phyloP scores from a whole-genome alignment of 2,888 invertebrate species.

The Melikaiella ostensackeni region DNA sequence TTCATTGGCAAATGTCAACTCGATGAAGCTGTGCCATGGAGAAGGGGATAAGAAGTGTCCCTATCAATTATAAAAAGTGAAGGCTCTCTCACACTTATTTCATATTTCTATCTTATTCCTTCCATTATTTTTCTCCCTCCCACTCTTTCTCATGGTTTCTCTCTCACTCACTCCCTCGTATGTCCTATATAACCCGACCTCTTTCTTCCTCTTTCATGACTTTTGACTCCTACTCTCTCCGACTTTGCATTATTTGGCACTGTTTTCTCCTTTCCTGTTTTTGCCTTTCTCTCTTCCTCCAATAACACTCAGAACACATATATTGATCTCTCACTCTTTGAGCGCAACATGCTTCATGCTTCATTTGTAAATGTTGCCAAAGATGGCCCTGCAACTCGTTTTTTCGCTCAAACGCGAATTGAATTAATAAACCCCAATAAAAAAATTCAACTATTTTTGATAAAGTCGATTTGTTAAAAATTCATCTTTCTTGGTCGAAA shows the following conservation, averaged over 20 bases:
- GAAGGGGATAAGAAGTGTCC: slow-evolving; percentile 52
- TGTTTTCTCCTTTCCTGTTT: slow-evolving; percentile 3
- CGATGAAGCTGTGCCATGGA: slow-evolving; percentile 61
- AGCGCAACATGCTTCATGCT: slow-evolving; percentile 24
- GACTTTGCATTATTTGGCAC: slow-evolving; percentile 1
- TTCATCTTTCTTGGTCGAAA: too few relatives aligned
- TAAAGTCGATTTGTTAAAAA: too few relatives aligned
- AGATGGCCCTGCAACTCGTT: too few relatives aligned
- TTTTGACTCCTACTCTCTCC: slow-evolving; percentile 36
- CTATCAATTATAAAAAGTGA: slow-evolving; percentile 52
- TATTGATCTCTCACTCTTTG: slow-evolving; percentile 38
- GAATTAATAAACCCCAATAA: too few relatives aligned
- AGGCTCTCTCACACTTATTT: slow-evolving; percentile 48
- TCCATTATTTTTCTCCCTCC: slow-evolving; percentile 37
- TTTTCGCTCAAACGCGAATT: too few relatives aligned
- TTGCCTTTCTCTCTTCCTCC: slow-evolving; percentile 21
- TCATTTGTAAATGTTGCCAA: too few relatives aligned
- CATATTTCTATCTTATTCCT: slow-evolving; percentile 41
- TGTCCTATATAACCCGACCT: slow-evolving; percentile 36
- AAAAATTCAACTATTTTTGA: too few relatives aligned
- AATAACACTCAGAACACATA: slow-evolving; percentile 17
- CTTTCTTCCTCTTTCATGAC: slow-evolving; percentile 27
- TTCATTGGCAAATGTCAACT: slow-evolving; percentile 72
- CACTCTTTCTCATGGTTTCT: too few relatives aligned
- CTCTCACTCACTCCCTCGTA: too few relatives aligned